Evolutionary conservation across 2,888 invertebrate species (phyloP), one percentile per base, ranked within the genome.

Genomic region (Euspilapteryx auroguttella): DNA sequence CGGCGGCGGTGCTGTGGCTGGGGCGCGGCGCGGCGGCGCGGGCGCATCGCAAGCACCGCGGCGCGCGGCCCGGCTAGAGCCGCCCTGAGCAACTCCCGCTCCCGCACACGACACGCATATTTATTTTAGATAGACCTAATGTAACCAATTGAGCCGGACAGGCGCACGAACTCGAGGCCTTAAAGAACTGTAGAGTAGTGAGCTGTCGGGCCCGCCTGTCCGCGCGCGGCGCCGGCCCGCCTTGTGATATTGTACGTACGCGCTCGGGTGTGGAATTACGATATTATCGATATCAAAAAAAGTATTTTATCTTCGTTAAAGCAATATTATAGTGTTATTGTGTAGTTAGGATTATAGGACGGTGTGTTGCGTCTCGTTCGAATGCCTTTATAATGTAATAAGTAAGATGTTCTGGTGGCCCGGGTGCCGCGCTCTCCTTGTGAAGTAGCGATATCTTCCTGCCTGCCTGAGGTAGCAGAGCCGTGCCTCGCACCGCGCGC

Each of bases 11-110:
- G 64, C 48, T 50, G 62, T 55, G 62, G 57, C 43, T 54, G 42
- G 38, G 47, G 54, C 28, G 45, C 52, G 55, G 37, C 54, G 55
- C 53, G 63, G 32, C 57, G 49, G 39, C 44, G 35, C 47, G 36
- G 33, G 40, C 59, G 49, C 76, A 75, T 58, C 73, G 76, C 68
- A 75, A 76, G 65, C 76, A 76, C 53, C 76, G 76, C 64, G 76
- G 76, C 65, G 75, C 71, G 58, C 71, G 76, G 71, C 71, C 30
- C 26, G 27, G 57, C 59, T 71, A 66, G 71, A 75, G 54, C 76
- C 76, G 49, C 75, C 73, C 61, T 73, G 73, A 73, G 53, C n/a
- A n/a, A n/a, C n/a, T n/a, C 55, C 32, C n/a, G 33, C 36, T 32
- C 33, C 30, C 40, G 35, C 40, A 33, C 46, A 36, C 24, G 27